These are phyloP conservation scores for Neodontobutis hainanensis DNA, from an alignment of 2,113 vertebrate genomes.

Conservation along the genomic window DNA sequence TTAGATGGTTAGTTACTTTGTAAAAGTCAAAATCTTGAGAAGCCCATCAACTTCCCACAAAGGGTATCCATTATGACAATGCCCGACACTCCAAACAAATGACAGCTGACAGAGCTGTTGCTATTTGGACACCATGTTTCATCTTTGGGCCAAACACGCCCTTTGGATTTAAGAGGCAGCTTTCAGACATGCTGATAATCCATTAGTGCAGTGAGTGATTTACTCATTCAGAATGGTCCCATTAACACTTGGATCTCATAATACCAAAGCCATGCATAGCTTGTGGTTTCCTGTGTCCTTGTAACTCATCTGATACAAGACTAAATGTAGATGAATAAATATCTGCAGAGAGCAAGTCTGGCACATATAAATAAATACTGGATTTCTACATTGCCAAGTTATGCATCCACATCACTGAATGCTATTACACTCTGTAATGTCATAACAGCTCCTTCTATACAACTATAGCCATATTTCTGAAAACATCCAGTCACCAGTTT, in stretches of 20 bases:
- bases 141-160: slow-evolving; percentile 52
- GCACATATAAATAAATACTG: slow-evolving; percentile 23
- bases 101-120: slow-evolving; percentile 47
- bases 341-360: slow-evolving; percentile 30
- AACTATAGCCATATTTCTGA: slow-evolving; percentile 17
- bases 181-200: slow-evolving; percentile 63
- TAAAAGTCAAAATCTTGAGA: not conserved
- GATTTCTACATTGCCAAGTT: slow-evolving; percentile 42
- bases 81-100: slow-evolving; percentile 32
- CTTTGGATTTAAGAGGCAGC: slow-evolving; percentile 64
- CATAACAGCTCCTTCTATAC: slow-evolving; percentile 46
- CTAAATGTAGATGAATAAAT: slow-evolving; percentile 27
- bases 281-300: slow-evolving; percentile 41
- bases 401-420: slow-evolving; percentile 23
- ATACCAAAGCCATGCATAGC: slow-evolving; percentile 39
- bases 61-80: slow-evolving; percentile 40
- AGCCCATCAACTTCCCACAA: slow-evolving; percentile 1
- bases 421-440: slow-evolving; percentile 47
- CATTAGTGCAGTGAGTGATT: slow-evolving; percentile 60
- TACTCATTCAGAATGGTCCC: slow-evolving; percentile 46
- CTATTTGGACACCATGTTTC: slow-evolving; percentile 36
- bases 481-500: slow-evolving; percentile 34
- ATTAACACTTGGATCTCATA: slow-evolving; percentile 65
- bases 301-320: slow-evolving; percentile 28
- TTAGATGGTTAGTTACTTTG: too few relatives aligned